Conservation (phyloP, 2,888 invertebrate genomes). For the Caenorhabditis sp. region DNA sequence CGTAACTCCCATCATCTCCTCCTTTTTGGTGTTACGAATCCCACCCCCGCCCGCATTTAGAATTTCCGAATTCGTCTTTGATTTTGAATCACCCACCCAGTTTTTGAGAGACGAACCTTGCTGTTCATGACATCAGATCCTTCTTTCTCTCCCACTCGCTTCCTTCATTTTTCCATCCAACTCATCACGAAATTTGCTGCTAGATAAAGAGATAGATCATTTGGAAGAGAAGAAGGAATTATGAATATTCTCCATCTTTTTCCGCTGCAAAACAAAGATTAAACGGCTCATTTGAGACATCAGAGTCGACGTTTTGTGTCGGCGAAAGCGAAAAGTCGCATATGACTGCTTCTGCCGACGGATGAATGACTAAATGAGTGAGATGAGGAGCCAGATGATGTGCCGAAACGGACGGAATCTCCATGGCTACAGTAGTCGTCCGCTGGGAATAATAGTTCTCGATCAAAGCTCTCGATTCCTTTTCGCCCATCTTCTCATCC, state of each 20-base stretch:
- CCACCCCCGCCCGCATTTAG: too few species aligned
- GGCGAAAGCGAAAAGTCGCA: not conserved
- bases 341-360: not conserved
- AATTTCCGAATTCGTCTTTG: too few species aligned
- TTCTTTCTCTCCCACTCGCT: not conserved
- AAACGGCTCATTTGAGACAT: conserved; percentile 10
- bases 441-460: not conserved
- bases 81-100: too few species aligned
- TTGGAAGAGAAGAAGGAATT: not conserved
- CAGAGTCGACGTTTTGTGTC: not conserved
- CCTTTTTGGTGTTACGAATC: too few species aligned
- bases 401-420: not conserved
- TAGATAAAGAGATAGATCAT: not conserved
- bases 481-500: not conserved
- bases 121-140: not conserved
- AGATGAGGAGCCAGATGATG: too few species aligned
- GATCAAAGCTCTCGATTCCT: conserved; percentile 7
- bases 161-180: not conserved
- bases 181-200: not conserved
- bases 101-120: too few species aligned
- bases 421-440: not conserved
- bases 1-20: too few species aligned
- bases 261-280: conserved; percentile 4
- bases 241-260: not conserved
- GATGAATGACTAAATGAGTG: not conserved